A percentile compares a stretch with the other conserved stretches of the same genome.
Evolutionary conservation across 2,888 invertebrate genomes (phyloP).

Genomic region (Meganola albula): DNA sequence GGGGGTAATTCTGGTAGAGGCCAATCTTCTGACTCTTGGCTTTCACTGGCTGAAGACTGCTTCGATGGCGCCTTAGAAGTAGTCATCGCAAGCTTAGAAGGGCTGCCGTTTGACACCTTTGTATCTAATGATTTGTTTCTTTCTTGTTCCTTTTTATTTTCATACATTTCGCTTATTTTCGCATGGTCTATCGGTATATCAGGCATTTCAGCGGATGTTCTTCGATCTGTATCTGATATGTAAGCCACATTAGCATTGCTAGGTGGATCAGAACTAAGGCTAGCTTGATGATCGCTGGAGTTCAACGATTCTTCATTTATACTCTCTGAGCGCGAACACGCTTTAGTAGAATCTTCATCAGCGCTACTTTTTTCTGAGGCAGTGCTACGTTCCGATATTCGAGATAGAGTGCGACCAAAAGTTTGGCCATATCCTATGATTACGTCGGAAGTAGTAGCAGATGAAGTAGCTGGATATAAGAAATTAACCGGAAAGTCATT

Average conservation of each 20-base stretch:
- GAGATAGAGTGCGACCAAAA: constrained; percentile 87
- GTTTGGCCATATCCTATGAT: constrained; percentile 84
- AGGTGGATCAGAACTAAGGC: constrained; percentile 90
- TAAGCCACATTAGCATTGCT: constrained; percentile 85
- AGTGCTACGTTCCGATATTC: constrained; percentile 92
- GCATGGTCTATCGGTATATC: constrained; percentile 88
- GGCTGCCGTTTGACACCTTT: constrained; percentile 44
- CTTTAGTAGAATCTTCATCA: constrained; percentile 91
- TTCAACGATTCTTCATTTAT: constrained; percentile 89
- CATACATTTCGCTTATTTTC: constrained; percentile 77
- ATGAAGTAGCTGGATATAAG: constrained; percentile 82
- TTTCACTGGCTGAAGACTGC: constrained; percentile 76
- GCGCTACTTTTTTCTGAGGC: constrained; percentile 92
- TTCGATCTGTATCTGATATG: constrained; percentile 86
- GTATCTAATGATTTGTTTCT: constrained; percentile 44
- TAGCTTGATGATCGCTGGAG: constrained; percentile 91
- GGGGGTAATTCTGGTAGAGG: constrained; percentile 85
- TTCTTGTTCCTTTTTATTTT: constrained; percentile 70
- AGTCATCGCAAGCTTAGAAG: constrained; percentile 47
- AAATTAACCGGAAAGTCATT: constrained; percentile 86
- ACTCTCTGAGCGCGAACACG: constrained; percentile 89
- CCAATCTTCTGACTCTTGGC: constrained; percentile 87
- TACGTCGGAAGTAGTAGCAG: constrained; percentile 79
- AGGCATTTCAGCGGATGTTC: constrained; percentile 91
- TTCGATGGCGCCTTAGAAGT: constrained; percentile 56